A percentile compares a stretch with the other conserved stretches of the same genome.
Conservation (phyloP, 2,113 vertebrate species). For the Elephantulus edwardii region DNA sequence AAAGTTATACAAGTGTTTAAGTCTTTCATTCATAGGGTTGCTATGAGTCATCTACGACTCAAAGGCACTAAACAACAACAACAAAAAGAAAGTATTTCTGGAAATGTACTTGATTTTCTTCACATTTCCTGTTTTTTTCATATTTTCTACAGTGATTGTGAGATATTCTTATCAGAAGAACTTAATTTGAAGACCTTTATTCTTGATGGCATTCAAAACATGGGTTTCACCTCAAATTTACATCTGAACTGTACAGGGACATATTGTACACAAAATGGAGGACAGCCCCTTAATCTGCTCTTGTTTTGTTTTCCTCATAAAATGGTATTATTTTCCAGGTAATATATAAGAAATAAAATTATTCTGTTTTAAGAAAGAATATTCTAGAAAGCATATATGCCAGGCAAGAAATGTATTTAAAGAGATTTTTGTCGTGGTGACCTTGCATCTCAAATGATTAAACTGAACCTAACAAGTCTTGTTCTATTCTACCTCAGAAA, state of each 20-base stretch:
- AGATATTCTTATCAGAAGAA: neutral
- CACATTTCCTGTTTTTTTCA: neutral
- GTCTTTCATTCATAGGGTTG: too few species aligned
- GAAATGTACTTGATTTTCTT: neutral
- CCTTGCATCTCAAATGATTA: neutral
- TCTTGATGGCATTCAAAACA: neutral
- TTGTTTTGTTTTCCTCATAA: constrained; percentile 13
- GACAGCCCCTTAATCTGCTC: neutral
- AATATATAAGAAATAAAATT: too few species aligned
- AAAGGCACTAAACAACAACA: neutral
- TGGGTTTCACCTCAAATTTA: neutral
- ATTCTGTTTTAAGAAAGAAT: neutral
- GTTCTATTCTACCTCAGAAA: neutral
- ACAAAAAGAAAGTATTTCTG: neutral
- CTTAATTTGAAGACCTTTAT: neutral
- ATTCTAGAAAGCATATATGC: neutral
- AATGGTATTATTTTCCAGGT: neutral
- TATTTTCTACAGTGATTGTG: neutral
- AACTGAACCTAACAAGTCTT: neutral
- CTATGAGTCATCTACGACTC: too few species aligned
- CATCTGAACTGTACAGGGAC: neutral
- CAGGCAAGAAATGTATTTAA: neutral
- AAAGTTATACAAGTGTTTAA: too few species aligned
- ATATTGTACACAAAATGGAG: neutral
- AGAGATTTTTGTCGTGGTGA: neutral